Evolutionary conservation across 1,140 invertebrate species (phyloP), one percentile per base, ranked within the genome.

Genomic region (Drosophila trapezifrons): DNA sequence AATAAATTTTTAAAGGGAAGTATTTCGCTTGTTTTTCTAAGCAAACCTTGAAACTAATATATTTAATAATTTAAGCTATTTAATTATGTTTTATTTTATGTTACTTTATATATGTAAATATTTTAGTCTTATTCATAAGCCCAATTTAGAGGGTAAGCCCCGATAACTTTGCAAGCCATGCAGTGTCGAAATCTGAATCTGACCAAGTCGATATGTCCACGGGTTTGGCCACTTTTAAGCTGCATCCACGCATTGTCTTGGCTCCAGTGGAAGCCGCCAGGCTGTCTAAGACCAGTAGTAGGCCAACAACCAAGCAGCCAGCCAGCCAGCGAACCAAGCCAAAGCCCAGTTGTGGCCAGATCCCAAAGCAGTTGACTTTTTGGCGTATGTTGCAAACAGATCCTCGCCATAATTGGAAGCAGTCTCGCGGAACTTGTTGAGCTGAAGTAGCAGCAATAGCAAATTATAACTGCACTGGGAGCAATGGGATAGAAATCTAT

Each of bases 351-450:
- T 55, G 40, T 22, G 54, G 42, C 72, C 49, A 76, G 73, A 55
- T 56, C 62, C 73, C 72, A 59, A 76, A 78, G 78, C 58, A 80
- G 81, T 84, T 84, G 81, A 80, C 67, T 85, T 84, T 87, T 80
- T 86, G 82, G 82, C 45, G 79, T 70, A 82, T 87, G 82, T 82
- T 76, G 83, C 83, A 87, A 82, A 60, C 78, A 82, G 80, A 83
- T 86, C 82, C 83, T 87, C 63, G 64, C 83, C 83, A 86, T 86
- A 86, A 86, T 87, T 86, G 83, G 83, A 87, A 83, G 83, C 79
- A 86, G 79, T 82, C 83, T 64, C 71, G 58, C 75, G 83, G 83
- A 86, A 86, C 83, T 86, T 77, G 83, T 86, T 87, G 79, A 52
- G 78, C 73, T 40, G 9, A 57, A 57, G 49, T 47, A 47, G 37